Evolutionary conservation across 2,888 invertebrate genomes (phyloP).

Genomic region (Drosophila trichaetosa): DNA sequence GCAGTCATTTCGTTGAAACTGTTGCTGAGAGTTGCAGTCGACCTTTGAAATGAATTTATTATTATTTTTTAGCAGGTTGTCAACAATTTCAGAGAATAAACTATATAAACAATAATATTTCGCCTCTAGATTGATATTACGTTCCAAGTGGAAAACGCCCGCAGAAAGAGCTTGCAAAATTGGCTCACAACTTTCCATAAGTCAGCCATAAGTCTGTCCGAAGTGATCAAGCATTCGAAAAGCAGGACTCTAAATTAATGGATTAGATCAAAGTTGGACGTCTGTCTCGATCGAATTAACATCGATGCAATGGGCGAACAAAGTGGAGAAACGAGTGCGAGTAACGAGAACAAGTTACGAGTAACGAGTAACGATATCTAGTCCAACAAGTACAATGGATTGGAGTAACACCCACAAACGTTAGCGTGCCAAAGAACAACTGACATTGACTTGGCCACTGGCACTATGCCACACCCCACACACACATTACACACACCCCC

Average conservation of each 20-base stretch:
- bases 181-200: not conserved
- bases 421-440: conserved; percentile 55
- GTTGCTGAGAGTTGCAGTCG: not conserved
- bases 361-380: not conserved
- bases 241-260: not conserved
- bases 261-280: not conserved
- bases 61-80: not conserved
- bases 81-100: not conserved
- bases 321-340: not conserved
- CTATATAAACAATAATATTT: not conserved
- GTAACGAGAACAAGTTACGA: not conserved
- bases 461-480: conserved; percentile 10
- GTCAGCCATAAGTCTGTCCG: not conserved
- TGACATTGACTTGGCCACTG: conserved; percentile 53
- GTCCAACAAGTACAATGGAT: conserved; percentile 22
- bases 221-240: not conserved
- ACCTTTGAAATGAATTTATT: not conserved
- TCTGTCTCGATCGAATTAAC: not conserved
- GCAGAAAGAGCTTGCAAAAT: not conserved
- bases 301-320: not conserved
- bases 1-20: not conserved
- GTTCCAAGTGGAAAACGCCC: not conserved
- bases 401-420: conserved; percentile 44
- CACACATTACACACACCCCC: no score
- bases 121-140: not conserved